A percentile compares a stretch with the other conserved stretches of the same genome.
These are phyloP conservation scores for Parauchenoglanis punctatus DNA, from an alignment of 2,797 vertebrate species.

Conservation along the genomic window DNA sequence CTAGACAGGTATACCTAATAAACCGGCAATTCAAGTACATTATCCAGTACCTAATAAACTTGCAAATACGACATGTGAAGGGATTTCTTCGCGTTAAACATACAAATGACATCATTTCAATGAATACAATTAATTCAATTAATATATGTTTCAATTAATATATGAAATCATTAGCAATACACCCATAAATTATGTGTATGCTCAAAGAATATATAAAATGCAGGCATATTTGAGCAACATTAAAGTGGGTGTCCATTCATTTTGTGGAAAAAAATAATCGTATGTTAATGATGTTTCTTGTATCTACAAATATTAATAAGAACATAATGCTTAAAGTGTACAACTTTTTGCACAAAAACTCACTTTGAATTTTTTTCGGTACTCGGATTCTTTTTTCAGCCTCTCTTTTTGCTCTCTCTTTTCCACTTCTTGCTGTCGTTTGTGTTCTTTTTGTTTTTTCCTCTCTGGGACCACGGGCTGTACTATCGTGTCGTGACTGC, in stretches of 20 bases:
- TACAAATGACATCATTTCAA: neutral
- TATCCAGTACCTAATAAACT: neutral
- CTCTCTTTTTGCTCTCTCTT: slow-evolving; percentile 66
- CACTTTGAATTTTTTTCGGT: slow-evolving; percentile 77
- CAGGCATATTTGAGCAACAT: neutral
- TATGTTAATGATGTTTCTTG: neutral
- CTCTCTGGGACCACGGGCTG: slow-evolving; percentile 29
- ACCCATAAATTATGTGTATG: neutral
- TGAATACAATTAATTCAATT: neutral
- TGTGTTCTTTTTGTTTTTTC: slow-evolving; percentile 61
- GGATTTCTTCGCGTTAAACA: neutral
- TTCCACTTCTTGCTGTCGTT: slow-evolving; percentile 61
- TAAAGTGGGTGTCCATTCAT: neutral
- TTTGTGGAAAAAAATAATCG: neutral
- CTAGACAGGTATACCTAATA: neutral
- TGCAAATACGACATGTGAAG: neutral
- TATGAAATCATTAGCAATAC: neutral
- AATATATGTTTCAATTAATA: neutral
- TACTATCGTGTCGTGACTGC: slow-evolving; percentile 45
- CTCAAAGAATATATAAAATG: neutral
- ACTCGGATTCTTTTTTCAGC: slow-evolving; percentile 68
- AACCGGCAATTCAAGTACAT: neutral
- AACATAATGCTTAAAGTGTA: neutral
- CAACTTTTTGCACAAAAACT: neutral
- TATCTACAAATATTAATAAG: neutral